Conservation (phyloP, 2,888 invertebrate species). For the Papilio elwesi region DNA sequence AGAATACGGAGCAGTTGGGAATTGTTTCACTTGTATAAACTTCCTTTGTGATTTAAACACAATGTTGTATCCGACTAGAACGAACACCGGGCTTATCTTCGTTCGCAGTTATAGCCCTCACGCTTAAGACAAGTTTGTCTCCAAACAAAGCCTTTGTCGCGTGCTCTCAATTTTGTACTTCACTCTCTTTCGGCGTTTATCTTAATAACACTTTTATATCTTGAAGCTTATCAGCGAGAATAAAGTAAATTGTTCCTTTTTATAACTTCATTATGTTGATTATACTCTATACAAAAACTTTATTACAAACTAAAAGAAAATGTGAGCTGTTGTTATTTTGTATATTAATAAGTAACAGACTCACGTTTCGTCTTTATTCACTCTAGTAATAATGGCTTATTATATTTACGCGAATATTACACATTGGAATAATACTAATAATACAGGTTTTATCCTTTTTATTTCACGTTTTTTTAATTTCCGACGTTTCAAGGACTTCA, state of each 20-base stretch:
- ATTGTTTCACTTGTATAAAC: slow-evolving; percentile 37
- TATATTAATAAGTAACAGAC: too few species aligned
- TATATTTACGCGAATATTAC: too few species aligned
- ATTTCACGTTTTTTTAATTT: too few species aligned
- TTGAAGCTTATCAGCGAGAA: slow-evolving; percentile 27
- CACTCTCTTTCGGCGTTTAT: slow-evolving; percentile 38
- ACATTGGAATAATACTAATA: too few species aligned
- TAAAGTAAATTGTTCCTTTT: slow-evolving; percentile 23
- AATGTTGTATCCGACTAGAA: slow-evolving; percentile 36
- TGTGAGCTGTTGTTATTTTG: background rate
- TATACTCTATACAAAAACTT: background rate
- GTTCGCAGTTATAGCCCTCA: slow-evolving; percentile 38
- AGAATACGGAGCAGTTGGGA: slow-evolving; percentile 19
- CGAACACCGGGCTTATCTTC: slow-evolving; percentile 35
- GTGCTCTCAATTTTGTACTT: slow-evolving; percentile 30
- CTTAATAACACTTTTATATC: slow-evolving; percentile 38
- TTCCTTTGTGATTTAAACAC: slow-evolving; percentile 40
- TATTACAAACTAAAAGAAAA: background rate
- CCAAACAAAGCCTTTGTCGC: slow-evolving; percentile 39
- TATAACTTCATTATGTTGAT: slow-evolving; percentile 16
- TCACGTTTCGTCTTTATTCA: too few species aligned
- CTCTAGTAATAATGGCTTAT: too few species aligned
- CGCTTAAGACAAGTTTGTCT: slow-evolving; percentile 40
- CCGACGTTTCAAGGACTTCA: too few species aligned
- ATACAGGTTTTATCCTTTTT: too few species aligned